phyloP scores from a whole-genome alignment of 2,797 vertebrate genomes.

The Dipus sagitta region DNA sequence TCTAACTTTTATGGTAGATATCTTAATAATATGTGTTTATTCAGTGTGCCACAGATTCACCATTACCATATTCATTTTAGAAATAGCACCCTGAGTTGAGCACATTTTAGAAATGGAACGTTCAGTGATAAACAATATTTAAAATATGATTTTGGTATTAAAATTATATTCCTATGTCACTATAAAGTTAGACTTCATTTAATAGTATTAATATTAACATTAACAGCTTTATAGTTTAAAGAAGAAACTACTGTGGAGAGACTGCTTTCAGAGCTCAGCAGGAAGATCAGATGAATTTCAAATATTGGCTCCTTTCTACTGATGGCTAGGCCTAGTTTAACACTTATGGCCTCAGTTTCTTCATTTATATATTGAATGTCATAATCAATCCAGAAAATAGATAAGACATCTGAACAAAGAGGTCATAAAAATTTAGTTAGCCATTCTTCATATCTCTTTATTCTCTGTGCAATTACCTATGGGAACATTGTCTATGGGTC shows the following conservation, averaged over 20 bases:
- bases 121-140: background rate
- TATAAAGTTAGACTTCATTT: background rate
- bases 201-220: conserved; percentile 1
- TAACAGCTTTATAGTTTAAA: background rate
- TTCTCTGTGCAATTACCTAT: background rate
- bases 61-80: background rate
- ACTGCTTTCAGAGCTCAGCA: background rate
- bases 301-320: background rate
- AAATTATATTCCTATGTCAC: background rate
- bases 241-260: background rate
- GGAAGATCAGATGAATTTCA: background rate
- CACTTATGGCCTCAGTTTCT: background rate
- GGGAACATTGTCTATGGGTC: background rate
- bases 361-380: background rate
- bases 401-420: background rate
- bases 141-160: background rate
- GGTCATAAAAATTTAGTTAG: background rate
- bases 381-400: background rate
- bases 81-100: background rate
- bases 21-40: background rate
- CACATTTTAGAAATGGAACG: background rate
- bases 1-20: background rate
- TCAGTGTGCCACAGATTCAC: background rate
- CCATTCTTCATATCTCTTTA: background rate
- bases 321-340: background rate